Percentiles rank a stretch among this genome's conserved stretches.
Evolutionary conservation across 2,797 vertebrate species (phyloP).

Genomic region (Poeciliopsis infans): DNA sequence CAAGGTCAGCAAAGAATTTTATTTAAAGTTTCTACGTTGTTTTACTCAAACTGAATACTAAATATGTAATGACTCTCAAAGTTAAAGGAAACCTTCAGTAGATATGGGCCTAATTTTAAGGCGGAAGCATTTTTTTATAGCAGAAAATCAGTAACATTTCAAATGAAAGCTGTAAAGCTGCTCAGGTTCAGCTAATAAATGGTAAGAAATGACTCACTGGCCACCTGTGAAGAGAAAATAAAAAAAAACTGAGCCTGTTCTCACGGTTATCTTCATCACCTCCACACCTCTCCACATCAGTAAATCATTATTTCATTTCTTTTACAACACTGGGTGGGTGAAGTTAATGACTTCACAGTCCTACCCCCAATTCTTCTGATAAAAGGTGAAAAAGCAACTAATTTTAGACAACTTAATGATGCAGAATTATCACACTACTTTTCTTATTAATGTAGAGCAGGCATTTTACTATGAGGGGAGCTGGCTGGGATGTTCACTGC

Average conservation of each 20-base stretch:
- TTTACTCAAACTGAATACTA: not conserved
- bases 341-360: constrained; percentile 39
- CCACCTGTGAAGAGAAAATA: constrained; percentile 15
- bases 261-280: constrained; percentile 29
- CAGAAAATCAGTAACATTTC: not conserved
- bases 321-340: constrained; percentile 38
- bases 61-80: not conserved
- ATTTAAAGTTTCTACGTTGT: not conserved
- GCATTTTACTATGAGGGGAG: constrained; percentile 18
- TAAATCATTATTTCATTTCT: constrained; percentile 42
- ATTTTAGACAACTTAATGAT: constrained; percentile 46
- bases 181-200: not conserved
- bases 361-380: constrained; percentile 15
- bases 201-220: constrained; percentile 6
- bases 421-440: constrained; percentile 38
- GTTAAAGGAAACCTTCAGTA: not conserved
- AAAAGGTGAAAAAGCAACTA: constrained; percentile 8
- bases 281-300: constrained; percentile 30
- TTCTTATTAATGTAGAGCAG: constrained; percentile 26
- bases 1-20: not conserved
- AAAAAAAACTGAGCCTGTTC: constrained; percentile 5
- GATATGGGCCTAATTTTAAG: not conserved
- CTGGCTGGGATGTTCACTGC: constrained; percentile 25
- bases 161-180: not conserved
- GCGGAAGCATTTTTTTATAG: not conserved